These are phyloP conservation scores for Oceanites oceanicus DNA, from an alignment of 2,113 vertebrate genomes.

Conservation along the genomic window DNA sequence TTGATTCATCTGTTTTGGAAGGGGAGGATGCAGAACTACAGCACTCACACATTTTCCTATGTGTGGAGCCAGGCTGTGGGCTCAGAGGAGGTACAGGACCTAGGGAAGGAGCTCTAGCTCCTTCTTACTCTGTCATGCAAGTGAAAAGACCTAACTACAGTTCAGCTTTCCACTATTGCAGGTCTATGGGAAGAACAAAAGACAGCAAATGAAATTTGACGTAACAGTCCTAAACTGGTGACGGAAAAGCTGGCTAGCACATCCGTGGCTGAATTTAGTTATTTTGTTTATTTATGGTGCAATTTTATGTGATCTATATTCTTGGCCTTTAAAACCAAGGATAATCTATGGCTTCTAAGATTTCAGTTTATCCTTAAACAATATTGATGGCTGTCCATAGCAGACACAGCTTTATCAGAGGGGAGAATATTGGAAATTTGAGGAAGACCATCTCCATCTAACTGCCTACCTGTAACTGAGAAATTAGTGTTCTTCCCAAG, in stretches of 20 bases:
- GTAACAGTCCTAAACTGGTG: not conserved
- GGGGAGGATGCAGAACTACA: not conserved
- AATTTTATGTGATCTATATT: not conserved
- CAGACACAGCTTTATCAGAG: not conserved
- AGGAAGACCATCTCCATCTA: not conserved
- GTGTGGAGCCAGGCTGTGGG: not conserved
- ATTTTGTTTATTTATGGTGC: not conserved
- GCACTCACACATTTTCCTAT: not conserved
- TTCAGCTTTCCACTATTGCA: not conserved
- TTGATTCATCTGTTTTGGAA: not conserved
- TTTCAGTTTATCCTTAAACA: not conserved
- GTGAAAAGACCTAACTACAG: not conserved
- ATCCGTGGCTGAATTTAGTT: not conserved
- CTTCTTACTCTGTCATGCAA: not conserved
- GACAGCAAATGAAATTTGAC: not conserved
- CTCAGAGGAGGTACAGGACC: not conserved
- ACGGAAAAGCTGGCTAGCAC: not conserved
- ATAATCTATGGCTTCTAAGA: not conserved
- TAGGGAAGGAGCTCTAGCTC: not conserved
- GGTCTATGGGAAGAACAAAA: not conserved
- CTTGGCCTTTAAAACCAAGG: constrained; percentile 6
- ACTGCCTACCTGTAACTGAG: not conserved
- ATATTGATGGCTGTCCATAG: not conserved
- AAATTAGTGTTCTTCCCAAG: constrained; percentile 3
- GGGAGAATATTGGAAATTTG: not conserved